Base-by-base conservation (phyloP, 2,888 invertebrate genomes). In the Eubasilissa splendida region DNA sequence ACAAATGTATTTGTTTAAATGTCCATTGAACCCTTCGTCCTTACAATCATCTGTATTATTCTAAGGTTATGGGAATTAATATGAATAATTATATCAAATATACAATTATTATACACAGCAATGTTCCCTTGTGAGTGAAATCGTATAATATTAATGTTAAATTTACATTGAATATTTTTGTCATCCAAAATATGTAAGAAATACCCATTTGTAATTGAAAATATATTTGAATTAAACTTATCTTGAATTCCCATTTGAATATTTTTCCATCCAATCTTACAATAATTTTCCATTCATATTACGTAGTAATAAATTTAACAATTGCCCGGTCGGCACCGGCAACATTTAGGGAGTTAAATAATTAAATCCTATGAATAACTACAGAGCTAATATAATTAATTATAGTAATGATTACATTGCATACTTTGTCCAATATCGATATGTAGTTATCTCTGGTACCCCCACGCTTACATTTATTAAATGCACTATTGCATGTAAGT, bases 201-300 rank as follows among this genome's bases (percentile, higher is more conserved):
- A 22, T 60, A 50, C 14, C n/a, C 42, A 50, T 11, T 50, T 31
- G 63, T 63, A 31, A 63, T 42, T 56, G 73, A 73, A 71, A 42
- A 33, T 75, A 75, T 75, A 60, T 66, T 70, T 71, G 71, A 50
- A 5, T 70, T 22, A 60, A 52, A 50, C 59, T 71, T 59, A 52
- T 71, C 52, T 78, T 50, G 70, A 70, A 78, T 78, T 78, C 73
- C 73, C 73, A 63, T 79, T 73, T 79, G 68, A 79, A 73, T 80
- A 77, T 66, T 82, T 83, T 78, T 83, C 83, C 83, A 83, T 83
- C 83, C 83, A 83, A 60, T 79, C 81, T 79, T 79, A 83, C 83
- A 83, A 83, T 83, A 83, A 83, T 83, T 83, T 83, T 82, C 68
- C 79, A 79, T 76, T 79, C 79, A 74, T 22, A 59, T 42, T 42